A percentile compares a stretch with the other conserved stretches of the same genome.
Evolutionary conservation across 2,888 invertebrate genomes (phyloP).

Genomic region (Acleris emargana): DNA sequence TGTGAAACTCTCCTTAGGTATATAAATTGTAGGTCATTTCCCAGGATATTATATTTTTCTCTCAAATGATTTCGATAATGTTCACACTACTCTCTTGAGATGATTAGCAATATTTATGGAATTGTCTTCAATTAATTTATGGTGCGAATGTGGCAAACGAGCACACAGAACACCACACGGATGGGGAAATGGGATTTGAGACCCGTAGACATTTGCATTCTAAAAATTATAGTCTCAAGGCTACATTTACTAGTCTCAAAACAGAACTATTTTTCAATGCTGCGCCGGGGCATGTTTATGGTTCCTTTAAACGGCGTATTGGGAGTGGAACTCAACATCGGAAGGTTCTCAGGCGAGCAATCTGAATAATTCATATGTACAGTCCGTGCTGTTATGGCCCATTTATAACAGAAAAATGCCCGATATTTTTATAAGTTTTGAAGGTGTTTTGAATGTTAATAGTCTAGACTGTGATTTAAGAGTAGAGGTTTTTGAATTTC

Average conservation of each 20-base stretch:
- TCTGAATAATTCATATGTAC: conserved; percentile 41
- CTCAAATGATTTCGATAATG: no score
- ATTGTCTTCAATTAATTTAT: no score
- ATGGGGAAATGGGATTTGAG: no score
- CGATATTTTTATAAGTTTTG: conserved; percentile 5
- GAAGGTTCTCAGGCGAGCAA: conserved; percentile 17
- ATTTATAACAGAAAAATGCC: conserved; percentile 41
- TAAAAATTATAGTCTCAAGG: no score
- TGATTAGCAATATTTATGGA: no score
- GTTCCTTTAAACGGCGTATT: conserved; percentile 19
- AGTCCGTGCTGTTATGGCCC: conserved; percentile 39
- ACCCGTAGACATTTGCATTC: no score
- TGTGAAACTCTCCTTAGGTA: no score
- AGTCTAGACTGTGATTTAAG: neutral
- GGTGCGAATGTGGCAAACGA: no score
- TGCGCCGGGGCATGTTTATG: conserved; percentile 9
- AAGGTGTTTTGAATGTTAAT: neutral
- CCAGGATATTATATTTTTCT: no score
- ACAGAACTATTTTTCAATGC: neutral
- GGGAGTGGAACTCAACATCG: conserved; percentile 10
- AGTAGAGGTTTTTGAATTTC: neutral
- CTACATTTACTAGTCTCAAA: neutral
- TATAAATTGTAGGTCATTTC: no score
- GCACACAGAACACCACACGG: no score
- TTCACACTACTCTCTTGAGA: no score